phyloP scores from a whole-genome alignment of 2,888 invertebrate species.

The Dicycla oo region DNA sequence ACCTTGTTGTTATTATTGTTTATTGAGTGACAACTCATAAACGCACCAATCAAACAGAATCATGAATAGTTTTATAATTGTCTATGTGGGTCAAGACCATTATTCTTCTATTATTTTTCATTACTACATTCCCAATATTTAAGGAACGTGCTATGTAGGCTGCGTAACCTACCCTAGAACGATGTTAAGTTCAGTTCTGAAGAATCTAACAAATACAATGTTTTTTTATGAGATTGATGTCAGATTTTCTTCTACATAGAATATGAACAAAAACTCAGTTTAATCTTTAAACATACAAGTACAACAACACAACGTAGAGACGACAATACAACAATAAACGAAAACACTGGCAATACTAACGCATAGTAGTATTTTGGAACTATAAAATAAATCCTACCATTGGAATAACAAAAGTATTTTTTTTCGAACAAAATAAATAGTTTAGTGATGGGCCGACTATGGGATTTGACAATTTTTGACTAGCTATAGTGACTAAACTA shows the following conservation, averaged over 20 bases:
- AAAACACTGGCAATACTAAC: no score
- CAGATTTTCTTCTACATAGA: neutral
- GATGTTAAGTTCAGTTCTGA: neutral
- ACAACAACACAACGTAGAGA: no score
- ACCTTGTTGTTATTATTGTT: constrained; percentile 14
- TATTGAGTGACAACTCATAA: constrained; percentile 5
- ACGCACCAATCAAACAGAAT: constrained; percentile 7
- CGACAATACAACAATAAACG: no score
- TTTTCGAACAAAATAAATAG: no score
- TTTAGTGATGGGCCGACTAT: no score
- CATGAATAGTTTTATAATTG: neutral
- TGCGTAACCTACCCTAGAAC: neutral
- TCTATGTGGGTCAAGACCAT: constrained; percentile 22
- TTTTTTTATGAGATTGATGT: neutral
- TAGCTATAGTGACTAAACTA: no score
- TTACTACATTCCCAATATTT: neutral
- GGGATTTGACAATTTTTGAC: no score
- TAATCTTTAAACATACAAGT: no score
- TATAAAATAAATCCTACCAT: no score
- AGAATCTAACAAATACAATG: neutral
- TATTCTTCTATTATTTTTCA: neutral
- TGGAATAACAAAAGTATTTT: no score
- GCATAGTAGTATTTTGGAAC: no score
- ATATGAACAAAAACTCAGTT: neutral
- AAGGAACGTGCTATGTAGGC: neutral